Conservation (phyloP, 1,140 invertebrate species). For the Drosophila watanabei region DNA sequence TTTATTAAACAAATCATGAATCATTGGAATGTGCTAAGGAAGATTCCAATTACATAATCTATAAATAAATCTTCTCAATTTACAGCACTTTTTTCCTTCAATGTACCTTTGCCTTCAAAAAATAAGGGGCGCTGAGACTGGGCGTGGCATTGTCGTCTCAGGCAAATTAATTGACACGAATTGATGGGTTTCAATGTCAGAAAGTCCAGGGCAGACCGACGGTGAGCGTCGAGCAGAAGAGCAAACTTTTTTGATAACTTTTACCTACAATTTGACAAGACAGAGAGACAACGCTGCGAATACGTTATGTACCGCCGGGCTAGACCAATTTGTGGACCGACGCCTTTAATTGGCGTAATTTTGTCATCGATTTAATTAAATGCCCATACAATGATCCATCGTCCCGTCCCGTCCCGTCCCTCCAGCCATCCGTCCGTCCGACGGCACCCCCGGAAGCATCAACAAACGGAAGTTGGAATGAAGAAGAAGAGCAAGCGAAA, state of each 20-base stretch:
- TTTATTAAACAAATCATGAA: neutral
- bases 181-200: conserved; percentile 81
- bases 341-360: conserved; percentile 82
- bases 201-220: conserved; percentile 37
- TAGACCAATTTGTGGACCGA: conserved; percentile 73
- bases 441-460: conserved; percentile 48
- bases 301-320: conserved; percentile 56
- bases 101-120: neutral
- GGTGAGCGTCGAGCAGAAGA: conserved; percentile 13
- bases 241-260: conserved; percentile 71
- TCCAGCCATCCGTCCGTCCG: neutral
- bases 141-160: conserved; percentile 64
- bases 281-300: conserved; percentile 50
- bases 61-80: neutral
- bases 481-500: conserved; percentile 8
- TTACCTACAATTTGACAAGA: conserved; percentile 77
- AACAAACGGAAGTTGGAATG: conserved; percentile 70
- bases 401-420: neutral
- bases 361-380: conserved; percentile 84
- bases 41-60: neutral
- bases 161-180: conserved; percentile 83
- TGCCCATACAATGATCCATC: conserved; percentile 68
- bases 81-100: neutral
- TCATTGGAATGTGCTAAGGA: neutral
- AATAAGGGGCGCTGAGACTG: conserved; percentile 15